These are phyloP conservation scores for Melinaea marsaeus DNA, from an alignment of 2,888 invertebrate genomes.

Conservation along the genomic window DNA sequence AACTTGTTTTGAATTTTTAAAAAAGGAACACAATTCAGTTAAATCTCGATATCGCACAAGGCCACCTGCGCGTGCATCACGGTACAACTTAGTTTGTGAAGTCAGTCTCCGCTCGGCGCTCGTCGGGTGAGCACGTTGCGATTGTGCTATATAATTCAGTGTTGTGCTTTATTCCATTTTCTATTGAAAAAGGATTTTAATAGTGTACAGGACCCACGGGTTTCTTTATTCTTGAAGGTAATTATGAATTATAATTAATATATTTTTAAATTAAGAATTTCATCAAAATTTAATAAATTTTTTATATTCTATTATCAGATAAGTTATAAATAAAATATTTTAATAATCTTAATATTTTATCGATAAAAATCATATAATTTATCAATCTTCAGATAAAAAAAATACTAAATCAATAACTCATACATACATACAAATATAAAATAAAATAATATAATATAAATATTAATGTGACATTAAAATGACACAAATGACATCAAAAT, in stretches of 20 bases:
- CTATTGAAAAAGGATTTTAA: conserved; percentile 46
- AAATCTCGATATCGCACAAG: conserved; percentile 65
- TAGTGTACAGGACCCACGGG: conserved; percentile 52
- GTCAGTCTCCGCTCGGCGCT: conserved; percentile 50
- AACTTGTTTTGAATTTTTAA: conserved; percentile 24
- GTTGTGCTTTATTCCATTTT: conserved; percentile 49
- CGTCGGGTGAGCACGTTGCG: conserved; percentile 35
- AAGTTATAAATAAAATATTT: too few species aligned
- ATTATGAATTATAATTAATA: not conserved
- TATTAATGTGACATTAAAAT: too few species aligned
- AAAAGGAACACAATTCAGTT: conserved; percentile 43
- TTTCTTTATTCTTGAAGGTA: conserved; percentile 52
- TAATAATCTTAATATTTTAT: too few species aligned
- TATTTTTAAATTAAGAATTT: too few species aligned
- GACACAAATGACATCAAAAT: too few species aligned
- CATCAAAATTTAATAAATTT: too few species aligned
- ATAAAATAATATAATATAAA: too few species aligned
- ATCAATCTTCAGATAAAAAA: too few species aligned
- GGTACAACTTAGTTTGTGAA: conserved; percentile 26
- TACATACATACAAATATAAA: too few species aligned
- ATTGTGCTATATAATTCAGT: conserved; percentile 37
- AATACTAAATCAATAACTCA: too few species aligned
- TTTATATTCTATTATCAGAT: too few species aligned
- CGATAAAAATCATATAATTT: too few species aligned
- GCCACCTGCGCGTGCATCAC: conserved; percentile 48